Evolutionary conservation across 2,113 vertebrate genomes (phyloP).

Genomic region (Microtus richardsoni): DNA sequence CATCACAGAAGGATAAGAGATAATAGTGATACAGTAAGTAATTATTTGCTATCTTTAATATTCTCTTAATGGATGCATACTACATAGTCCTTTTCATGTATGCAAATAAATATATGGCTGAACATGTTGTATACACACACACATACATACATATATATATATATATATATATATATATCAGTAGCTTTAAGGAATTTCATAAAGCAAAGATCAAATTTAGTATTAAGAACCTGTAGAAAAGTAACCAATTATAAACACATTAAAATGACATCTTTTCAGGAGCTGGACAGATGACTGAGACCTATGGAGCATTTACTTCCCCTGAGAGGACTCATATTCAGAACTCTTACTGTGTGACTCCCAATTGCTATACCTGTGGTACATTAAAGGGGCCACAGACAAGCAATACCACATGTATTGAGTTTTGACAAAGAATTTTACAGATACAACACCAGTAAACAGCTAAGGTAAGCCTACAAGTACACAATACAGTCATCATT

Average conservation of each 20-base stretch:
- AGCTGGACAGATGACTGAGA: not conserved
- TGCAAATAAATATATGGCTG: not conserved
- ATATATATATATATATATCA: not conserved
- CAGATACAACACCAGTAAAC: not conserved
- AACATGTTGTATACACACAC: not conserved
- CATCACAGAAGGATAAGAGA: rapidly evolving
- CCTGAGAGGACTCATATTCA: not conserved
- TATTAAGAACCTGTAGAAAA: not conserved
- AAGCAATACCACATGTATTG: not conserved
- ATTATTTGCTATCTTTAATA: not conserved
- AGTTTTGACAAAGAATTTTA: not conserved
- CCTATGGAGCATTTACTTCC: not conserved
- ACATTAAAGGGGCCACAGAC: not conserved
- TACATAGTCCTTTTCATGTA: not conserved
- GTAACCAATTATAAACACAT: not conserved
- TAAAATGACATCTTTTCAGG: too few relatives aligned
- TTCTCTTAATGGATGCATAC: not conserved
- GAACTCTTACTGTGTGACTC: too few relatives aligned
- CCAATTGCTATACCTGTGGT: not conserved
- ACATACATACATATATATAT: too few relatives aligned
- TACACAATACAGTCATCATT: not conserved
- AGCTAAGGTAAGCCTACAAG: not conserved
- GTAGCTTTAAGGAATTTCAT: not conserved
- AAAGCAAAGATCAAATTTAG: not conserved
- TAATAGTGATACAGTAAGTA: not conserved